Conservation (phyloP, 2,113 vertebrate species). For the Oenanthe oenanthe region DNA sequence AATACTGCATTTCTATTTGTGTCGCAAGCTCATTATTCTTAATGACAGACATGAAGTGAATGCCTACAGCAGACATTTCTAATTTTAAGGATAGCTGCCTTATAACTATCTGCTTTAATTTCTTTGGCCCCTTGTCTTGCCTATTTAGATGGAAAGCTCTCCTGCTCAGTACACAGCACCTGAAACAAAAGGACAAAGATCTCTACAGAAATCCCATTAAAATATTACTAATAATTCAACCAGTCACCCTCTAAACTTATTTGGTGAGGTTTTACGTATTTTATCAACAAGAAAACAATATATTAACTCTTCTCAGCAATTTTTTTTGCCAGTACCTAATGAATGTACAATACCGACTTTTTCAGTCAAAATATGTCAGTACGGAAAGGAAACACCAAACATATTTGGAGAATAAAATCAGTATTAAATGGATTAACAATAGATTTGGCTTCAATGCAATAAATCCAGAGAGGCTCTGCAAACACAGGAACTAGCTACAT, state of each 20-base stretch:
- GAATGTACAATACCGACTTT: neutral
- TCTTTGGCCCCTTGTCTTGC: neutral
- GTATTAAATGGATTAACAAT: conserved; percentile 48
- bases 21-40: neutral
- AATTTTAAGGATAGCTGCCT: neutral
- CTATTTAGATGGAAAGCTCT: neutral
- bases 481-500: conserved; percentile 28
- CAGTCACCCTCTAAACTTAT: neutral
- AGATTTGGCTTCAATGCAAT: conserved; percentile 38
- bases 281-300: neutral
- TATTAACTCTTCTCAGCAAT: neutral
- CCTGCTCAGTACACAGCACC: neutral
- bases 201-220: neutral
- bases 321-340: neutral
- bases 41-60: neutral
- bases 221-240: neutral
- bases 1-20: neutral
- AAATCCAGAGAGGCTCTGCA: conserved; percentile 13
- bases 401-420: conserved; percentile 29
- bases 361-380: neutral
- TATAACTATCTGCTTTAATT: neutral
- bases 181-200: neutral
- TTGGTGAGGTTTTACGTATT: neutral
- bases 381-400: neutral
- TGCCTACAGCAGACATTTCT: neutral